Conservation (phyloP, 2,113 vertebrate genomes). For the Alligator sinensis region DNA sequence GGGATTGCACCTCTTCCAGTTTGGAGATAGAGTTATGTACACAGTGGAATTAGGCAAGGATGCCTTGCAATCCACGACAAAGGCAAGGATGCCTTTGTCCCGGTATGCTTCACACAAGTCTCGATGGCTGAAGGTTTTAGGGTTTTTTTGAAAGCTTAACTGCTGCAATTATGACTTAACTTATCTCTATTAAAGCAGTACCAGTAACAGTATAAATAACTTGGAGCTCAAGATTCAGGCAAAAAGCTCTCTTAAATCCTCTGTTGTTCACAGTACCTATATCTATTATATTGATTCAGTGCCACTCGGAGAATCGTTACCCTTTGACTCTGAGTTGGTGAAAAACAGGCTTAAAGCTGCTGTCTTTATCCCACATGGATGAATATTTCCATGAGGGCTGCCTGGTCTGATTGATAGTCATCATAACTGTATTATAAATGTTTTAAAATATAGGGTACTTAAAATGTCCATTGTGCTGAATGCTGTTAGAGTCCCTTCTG, state of each 20-base stretch:
- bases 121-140: neutral
- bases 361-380: slow-evolving; percentile 33
- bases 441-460: slow-evolving; percentile 35
- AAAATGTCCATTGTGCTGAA: neutral
- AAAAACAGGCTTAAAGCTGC: slow-evolving; percentile 15
- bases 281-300: slow-evolving; percentile 11
- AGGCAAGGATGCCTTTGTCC: neutral
- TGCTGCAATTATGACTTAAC: slow-evolving; percentile 4
- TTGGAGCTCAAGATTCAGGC: neutral
- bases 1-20: neutral
- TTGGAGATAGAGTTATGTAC: neutral
- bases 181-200: slow-evolving; percentile 51
- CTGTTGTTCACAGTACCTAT: neutral
- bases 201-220: slow-evolving; percentile 1
- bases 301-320: slow-evolving; percentile 3
- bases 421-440: slow-evolving; percentile 39
- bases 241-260: slow-evolving; percentile 5
- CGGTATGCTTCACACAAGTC: neutral
- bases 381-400: slow-evolving; percentile 56
- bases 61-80: neutral
- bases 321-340: slow-evolving; percentile 40
- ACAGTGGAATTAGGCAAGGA: neutral
- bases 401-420: slow-evolving; percentile 30
- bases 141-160: neutral
- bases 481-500: neutral